Conservation (phyloP, 2,888 invertebrate species). For the Acheta domesticus region DNA sequence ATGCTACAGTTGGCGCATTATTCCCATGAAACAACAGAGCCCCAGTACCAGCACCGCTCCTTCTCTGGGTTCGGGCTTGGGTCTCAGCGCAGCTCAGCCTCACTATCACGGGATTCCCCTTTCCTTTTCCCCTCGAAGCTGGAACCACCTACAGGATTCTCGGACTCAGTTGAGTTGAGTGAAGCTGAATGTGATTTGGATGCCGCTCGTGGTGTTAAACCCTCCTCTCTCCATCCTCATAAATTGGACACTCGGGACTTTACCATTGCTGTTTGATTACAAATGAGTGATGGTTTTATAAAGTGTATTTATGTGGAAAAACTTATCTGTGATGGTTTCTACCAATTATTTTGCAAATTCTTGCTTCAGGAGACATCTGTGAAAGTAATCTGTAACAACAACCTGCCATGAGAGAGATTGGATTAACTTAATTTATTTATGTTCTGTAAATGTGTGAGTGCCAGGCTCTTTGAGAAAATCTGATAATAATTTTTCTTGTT, state of each 20-base stretch:
- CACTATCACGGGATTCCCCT: constrained; percentile 33
- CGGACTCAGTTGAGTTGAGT: constrained; percentile 33
- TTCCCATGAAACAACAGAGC: constrained; percentile 33
- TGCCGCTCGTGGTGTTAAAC: constrained; percentile 22
- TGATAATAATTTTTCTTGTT: background rate
- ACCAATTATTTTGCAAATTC: background rate
- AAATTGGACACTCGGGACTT: constrained; percentile 28
- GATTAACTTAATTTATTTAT: background rate
- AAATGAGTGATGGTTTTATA: background rate
- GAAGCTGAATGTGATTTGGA: constrained; percentile 35
- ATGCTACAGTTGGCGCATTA: constrained; percentile 36
- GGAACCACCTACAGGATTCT: constrained; percentile 32
- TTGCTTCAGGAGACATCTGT: background rate
- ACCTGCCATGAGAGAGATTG: background rate
- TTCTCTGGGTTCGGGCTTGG: constrained; percentile 19
- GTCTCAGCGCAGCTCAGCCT: constrained; percentile 24
- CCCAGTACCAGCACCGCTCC: constrained; percentile 20
- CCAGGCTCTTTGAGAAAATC: no score
- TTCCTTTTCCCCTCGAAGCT: constrained; percentile 35
- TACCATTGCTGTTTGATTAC: constrained; percentile 32
- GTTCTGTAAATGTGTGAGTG: background rate
- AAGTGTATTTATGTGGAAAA: background rate
- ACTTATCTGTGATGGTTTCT: constrained; percentile 3
- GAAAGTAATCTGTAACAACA: background rate
- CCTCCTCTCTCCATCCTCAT: constrained; percentile 22